phyloP scores from a whole-genome alignment of 1,140 invertebrate species.

The Pomacea maculata region DNA sequence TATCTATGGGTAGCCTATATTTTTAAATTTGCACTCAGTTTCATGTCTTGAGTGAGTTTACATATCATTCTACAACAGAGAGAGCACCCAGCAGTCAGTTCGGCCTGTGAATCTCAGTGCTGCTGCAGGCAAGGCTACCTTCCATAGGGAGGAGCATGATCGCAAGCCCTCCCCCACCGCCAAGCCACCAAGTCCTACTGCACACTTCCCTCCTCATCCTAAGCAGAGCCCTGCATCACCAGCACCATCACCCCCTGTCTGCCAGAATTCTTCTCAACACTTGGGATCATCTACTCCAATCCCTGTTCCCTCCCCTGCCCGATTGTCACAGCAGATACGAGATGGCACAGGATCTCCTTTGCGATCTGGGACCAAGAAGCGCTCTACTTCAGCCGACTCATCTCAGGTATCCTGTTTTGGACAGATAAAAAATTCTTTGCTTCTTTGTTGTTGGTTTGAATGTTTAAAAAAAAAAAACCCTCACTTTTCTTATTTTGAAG shows the following conservation, averaged over 20 bases:
- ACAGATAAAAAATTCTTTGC: too few species aligned
- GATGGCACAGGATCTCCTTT: not conserved
- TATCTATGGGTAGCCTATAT: too few species aligned
- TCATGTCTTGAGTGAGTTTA: too few species aligned
- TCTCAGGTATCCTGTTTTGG: not conserved
- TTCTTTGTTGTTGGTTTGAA: too few species aligned
- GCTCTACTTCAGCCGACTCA: not conserved
- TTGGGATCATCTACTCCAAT: slow-evolving; percentile 70
- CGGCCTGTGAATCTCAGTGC: slow-evolving; percentile 1
- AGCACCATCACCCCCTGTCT: slow-evolving; percentile 46
- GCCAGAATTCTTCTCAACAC: slow-evolving; percentile 35
- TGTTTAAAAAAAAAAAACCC: too few species aligned
- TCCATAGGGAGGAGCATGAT: slow-evolving; percentile 3
- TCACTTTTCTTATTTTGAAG: too few species aligned
- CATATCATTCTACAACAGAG: not conserved
- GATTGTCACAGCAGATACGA: slow-evolving; percentile 61
- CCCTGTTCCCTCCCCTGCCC: slow-evolving; percentile 79
- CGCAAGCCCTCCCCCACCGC: slow-evolving; percentile 1
- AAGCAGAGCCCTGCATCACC: slow-evolving; percentile 29
- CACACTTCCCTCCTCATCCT: slow-evolving; percentile 33
- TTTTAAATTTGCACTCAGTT: too few species aligned
- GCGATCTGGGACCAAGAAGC: slow-evolving; percentile 1
- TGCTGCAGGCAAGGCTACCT: slow-evolving; percentile 12
- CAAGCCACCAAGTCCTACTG: slow-evolving; percentile 14
- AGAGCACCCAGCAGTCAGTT: slow-evolving; percentile 10